Evolutionary conservation across 2,113 vertebrate species (phyloP), one percentile per base, ranked within the genome.

Genomic region (Atlantisia rogersi): DNA sequence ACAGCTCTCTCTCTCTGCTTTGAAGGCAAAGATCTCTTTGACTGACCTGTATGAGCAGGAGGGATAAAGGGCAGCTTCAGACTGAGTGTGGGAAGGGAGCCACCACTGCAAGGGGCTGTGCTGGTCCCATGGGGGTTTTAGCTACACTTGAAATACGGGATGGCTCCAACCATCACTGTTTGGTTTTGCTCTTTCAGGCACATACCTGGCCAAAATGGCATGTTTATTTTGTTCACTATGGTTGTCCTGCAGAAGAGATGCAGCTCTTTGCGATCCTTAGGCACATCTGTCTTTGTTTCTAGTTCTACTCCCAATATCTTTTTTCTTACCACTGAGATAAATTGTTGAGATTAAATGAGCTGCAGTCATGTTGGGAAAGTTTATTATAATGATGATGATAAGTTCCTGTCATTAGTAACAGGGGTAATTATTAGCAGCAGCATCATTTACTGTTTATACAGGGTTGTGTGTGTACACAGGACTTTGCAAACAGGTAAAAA

Each of bases 61-160:
- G 39, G 22, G 40, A 10, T 2, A 9, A 55, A 67, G 32, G 13
- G 26, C 62, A 77, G 53, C 50, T 82, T 42, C 63, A 52, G 65
- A 11, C 14, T 24, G 53, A 11, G 58, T 0, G 0, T 11, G 18
- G 26, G 37, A n/a, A 40, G 22, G 31, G 26, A 56, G 31, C 15
- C 14, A 4, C n/a, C 2, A 3, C 20, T 39, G n/a, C n/a, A 4
- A 42, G 28, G 14, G 11, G 16, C 40, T 0, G 1, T 17, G 22
- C 55, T 1, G 3, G 2, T 73, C 25, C 53, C 5, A 3, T 1
- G 12, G 13, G 53, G 5, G 3, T 1, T 44, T 78, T 25, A 19
- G 42, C 63, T 46, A 35, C 1, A 2, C 70, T 52, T 28, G 35
- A 65, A 40, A 19, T 3, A 14, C 10, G 55, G n/a, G 37, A 7